Conservation (phyloP, 2,797 vertebrate species). For the Tragelaphus oryx region DNA sequence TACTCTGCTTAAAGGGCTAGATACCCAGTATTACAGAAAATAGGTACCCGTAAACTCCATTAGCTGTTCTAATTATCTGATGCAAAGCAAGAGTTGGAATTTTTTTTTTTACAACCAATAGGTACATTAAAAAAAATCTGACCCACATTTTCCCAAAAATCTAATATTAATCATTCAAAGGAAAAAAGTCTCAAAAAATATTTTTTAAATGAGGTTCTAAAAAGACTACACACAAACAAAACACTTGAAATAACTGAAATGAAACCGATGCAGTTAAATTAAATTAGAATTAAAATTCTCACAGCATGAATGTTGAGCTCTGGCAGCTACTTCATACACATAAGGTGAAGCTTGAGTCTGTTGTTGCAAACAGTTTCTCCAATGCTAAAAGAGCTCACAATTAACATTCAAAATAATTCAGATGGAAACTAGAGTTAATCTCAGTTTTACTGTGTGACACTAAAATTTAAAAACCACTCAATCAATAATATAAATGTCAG, state of each 20-base stretch:
- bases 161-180: neutral
- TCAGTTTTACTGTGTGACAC: neutral
- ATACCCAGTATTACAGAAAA: neutral
- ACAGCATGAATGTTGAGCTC: neutral
- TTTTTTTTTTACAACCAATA: neutral
- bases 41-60: neutral
- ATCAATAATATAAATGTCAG: neutral
- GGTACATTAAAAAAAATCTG: slow-evolving; percentile 41
- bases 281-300: slow-evolving; percentile 11
- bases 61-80: neutral
- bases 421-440: neutral
- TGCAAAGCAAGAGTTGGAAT: neutral
- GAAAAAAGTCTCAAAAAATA: slow-evolving; percentile 6
- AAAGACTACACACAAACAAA: slow-evolving; percentile 30
- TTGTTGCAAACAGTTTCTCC: neutral
- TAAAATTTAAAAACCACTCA: slow-evolving; percentile 20
- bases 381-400: slow-evolving; percentile 2
- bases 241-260: slow-evolving; percentile 37
- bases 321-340: neutral
- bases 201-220: neutral
- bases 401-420: slow-evolving; percentile 45
- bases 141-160: neutral
- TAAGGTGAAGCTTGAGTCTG: neutral
- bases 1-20: neutral
- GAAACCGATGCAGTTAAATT: neutral